phyloP scores from a whole-genome alignment of 2,888 invertebrate species.

The Morpho achilles region DNA sequence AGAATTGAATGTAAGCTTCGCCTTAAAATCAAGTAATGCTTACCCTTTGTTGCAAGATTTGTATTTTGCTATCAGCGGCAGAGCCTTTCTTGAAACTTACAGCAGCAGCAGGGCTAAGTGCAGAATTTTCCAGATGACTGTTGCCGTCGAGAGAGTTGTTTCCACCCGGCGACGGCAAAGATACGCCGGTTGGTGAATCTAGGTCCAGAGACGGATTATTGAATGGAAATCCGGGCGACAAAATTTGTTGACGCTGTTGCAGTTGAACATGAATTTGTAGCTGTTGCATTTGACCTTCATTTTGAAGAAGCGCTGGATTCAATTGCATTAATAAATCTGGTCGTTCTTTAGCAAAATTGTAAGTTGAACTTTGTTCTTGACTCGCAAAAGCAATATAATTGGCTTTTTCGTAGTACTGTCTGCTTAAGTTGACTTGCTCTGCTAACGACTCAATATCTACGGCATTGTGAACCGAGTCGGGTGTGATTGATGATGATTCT shows the following conservation, averaged over 20 bases:
- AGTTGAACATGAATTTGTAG: conserved; percentile 85
- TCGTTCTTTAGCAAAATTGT: conserved; percentile 81
- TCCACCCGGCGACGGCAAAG: conserved; percentile 89
- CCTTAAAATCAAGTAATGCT: conserved; percentile 82
- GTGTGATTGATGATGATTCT: conserved; percentile 85
- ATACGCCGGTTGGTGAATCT: conserved; percentile 86
- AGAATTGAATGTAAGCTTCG: conserved; percentile 66
- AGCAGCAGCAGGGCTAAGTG: conserved; percentile 83
- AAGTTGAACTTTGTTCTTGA: conserved; percentile 76
- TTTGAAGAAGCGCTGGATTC: conserved; percentile 74
- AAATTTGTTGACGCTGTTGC: conserved; percentile 82
- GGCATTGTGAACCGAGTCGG: conserved; percentile 81
- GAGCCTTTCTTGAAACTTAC: conserved; percentile 83
- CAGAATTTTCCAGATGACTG: conserved; percentile 77
- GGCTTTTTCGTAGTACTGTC: conserved; percentile 75
- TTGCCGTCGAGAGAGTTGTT: conserved; percentile 84
- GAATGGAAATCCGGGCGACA: conserved; percentile 81
- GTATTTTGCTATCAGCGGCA: conserved; percentile 80
- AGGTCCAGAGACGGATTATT: conserved; percentile 84
- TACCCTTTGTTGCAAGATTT: conserved; percentile 92
- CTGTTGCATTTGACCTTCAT: conserved; percentile 81
- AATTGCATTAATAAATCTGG: conserved; percentile 80
- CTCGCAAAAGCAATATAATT: conserved; percentile 69
- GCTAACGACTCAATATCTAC: conserved; percentile 87
- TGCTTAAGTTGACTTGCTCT: conserved; percentile 84